Evolutionary conservation across 2,888 invertebrate species (phyloP), one percentile per base, ranked within the genome.

Genomic region (Vandiemenella viatica): DNA sequence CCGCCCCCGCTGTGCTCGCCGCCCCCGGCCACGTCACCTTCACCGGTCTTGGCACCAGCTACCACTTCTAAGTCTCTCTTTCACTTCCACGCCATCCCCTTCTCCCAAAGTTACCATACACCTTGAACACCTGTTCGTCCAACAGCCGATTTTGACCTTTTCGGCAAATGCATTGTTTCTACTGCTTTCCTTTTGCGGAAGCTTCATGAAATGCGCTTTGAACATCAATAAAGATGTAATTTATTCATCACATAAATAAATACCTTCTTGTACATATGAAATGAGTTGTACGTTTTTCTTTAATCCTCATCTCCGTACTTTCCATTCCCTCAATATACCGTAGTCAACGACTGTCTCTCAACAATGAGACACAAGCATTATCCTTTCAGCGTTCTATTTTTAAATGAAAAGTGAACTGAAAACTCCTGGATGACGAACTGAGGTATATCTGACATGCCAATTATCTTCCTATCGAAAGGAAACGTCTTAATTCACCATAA

Each of bases 1-100:
- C 6, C 37, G 22, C 37, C 37, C 46, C 50, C 46, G 37, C 46
- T 15, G 40, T 45, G 19, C 32, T 45, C 46, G 22, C 23, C 45
- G 18, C 43, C 43, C 32, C 32, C 32, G 32, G 32, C 10, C 32
- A 32, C 32, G 32, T 32, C 32, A 32, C 32, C 32, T 32, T 32
- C 32, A 32, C 13, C 32, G 32, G 32, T 32, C 32, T 32, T 32
- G 32, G 32, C n/a, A n/a, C 32, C 32, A 32, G 13, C 32, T 32
- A 32, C 4, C 13, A 10, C 32, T 32, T 13, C n/a, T 32, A 32
- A 32, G 32, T n/a, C 32, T 13, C n/a, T 32, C n/a, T 4, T 32
- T 4, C 32, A 32, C 32, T 13, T 32, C 5, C n/a, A 13, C n/a
- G 13, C 32, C 10, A 32, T 13, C 13, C n/a, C 10, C 10, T 13